Base-by-base conservation (phyloP, 2,113 vertebrate genomes). In the Hyla sarda region DNA sequence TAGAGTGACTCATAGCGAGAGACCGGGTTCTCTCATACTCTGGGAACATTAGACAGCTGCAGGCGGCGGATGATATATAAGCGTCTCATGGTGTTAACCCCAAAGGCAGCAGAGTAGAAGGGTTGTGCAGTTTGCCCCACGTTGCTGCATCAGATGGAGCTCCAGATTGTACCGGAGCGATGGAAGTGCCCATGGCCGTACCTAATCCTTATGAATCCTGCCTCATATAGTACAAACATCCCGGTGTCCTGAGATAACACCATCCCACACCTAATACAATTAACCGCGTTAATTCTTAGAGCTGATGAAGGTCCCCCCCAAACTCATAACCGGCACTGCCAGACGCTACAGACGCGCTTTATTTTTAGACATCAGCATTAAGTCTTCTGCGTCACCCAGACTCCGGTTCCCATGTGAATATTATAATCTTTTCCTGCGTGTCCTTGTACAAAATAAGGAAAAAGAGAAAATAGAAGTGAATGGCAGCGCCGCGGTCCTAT, bases 181-280 rank as follows among this genome's bases (percentile, higher is more conserved):
- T 58, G 56, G 54, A 80, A 8, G 54, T 23, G n/a, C 56, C 77
- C 58, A 25, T 2, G 12, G n/a, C 10, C 4, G 54, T 10, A 17
- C 54, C 77, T 80, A 80, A 80, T 80, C 77, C 77, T 23, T 12
- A 16, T 56, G 62, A 80, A 60, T 80, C 77, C 77, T 21, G 34
- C 14, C n/a, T 14, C 69, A 17, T 37, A 21, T 3, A 16, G n/a
- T 21, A n/a, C 28, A 77, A 52, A 28, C 19, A 13, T 30, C 48
- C 47, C 16, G 52, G 3, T 80, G 77, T 80, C 56, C 54, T 41
- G 34, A 79, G 11, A 41, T 79, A 58, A 79, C 76, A 58, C 52
- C 76, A 16, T 47, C 48, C 74, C 32, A 77, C 74, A 54, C 12
- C 17, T 52, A 58, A 60, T 37, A 79, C 21, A n/a, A 58, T 79